Evolutionary conservation across 1,140 invertebrate species (phyloP).

Genomic region (Gonatopus flavifemur): DNA sequence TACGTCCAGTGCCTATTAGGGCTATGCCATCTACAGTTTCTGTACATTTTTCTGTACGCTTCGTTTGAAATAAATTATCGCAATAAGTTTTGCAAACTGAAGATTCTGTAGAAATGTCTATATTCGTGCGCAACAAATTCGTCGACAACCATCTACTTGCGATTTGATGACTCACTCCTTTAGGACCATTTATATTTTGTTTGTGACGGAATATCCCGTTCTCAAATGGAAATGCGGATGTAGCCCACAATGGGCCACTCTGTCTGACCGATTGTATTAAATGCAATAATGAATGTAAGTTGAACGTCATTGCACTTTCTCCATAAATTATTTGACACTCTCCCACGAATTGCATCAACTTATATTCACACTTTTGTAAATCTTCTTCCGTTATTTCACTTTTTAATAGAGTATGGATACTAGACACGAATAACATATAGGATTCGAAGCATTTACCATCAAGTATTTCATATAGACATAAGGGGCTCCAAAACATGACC

Average conservation of each 20-base stretch:
- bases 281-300: slow-evolving; percentile 1
- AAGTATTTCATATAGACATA: neutral
- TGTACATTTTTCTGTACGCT: no score
- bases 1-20: no score
- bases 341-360: neutral
- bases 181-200: slow-evolving; percentile 2
- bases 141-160: neutral
- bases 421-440: no score
- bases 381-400: neutral
- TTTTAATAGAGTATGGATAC: slow-evolving; percentile 1
- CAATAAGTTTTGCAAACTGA: no score
- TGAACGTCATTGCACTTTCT: neutral
- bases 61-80: no score
- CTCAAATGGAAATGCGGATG: slow-evolving; percentile 10
- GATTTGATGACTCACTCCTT: slow-evolving; percentile 3
- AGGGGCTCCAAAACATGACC: neutral
- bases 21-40: no score
- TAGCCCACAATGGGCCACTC: slow-evolving; percentile 4
- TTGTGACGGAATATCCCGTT: slow-evolving; percentile 6
- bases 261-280: neutral
- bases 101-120: no score
- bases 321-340: neutral
- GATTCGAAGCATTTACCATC: neutral
- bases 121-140: no score
- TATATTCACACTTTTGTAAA: neutral